Percentiles rank a stretch among this genome's conserved stretches.
Evolutionary conservation across 2,888 invertebrate genomes (phyloP).

Genomic region (Phortica magna): DNA sequence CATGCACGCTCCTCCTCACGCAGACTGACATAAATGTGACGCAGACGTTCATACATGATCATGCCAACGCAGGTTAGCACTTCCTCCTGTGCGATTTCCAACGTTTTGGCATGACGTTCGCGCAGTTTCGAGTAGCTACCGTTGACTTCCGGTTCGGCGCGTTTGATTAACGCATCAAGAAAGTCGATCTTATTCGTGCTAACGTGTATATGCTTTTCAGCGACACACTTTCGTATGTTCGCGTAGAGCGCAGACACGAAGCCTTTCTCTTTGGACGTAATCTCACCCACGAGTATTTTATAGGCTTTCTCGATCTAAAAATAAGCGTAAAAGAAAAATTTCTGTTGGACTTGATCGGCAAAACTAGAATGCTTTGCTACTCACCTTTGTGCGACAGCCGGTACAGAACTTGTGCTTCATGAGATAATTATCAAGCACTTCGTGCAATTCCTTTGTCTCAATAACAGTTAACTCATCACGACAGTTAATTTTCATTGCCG

Average conservation of each 20-base stretch:
- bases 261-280: conserved; percentile 91
- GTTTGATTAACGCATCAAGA: conserved; percentile 90
- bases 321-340: not conserved
- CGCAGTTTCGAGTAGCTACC: conserved; percentile 84
- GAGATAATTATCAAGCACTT: conserved; percentile 92
- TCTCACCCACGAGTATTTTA: conserved; percentile 91
- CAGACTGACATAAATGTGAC: conserved; percentile 90
- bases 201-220: conserved; percentile 92
- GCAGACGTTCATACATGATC: conserved; percentile 93
- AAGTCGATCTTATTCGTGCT: conserved; percentile 90
- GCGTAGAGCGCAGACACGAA: conserved; percentile 92
- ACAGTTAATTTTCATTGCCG: conserved; percentile 88
- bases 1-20: conserved; percentile 96
- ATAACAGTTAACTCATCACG: conserved; percentile 92
- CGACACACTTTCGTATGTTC: conserved; percentile 90
- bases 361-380: conserved; percentile 35
- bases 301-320: conserved; percentile 87
- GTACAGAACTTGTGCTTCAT: conserved; percentile 96
- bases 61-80: conserved; percentile 96
- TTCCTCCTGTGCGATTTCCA: conserved; percentile 98
- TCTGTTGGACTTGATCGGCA: not conserved
- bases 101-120: conserved; percentile 96
- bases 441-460: conserved; percentile 89
- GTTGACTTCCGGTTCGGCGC: conserved; percentile 94
- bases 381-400: conserved; percentile 94